These are phyloP conservation scores for Laterallus jamaicensis DNA, from an alignment of 2,113 vertebrate genomes.

Conservation along the genomic window DNA sequence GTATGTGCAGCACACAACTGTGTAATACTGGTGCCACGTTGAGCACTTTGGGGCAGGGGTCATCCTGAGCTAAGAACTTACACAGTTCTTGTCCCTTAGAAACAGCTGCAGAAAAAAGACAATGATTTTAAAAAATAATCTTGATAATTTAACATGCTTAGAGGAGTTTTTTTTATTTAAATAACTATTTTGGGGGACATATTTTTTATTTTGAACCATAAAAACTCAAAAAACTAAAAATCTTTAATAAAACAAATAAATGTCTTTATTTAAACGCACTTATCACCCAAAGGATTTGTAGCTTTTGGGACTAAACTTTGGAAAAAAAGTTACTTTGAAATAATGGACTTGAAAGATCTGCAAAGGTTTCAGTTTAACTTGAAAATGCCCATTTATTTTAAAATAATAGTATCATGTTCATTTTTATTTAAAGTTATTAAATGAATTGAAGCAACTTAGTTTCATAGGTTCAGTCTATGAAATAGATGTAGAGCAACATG, in stretches of 20 bases:
- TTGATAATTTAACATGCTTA: neutral
- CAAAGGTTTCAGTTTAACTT: neutral
- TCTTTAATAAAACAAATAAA: neutral
- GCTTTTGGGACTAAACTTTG: neutral
- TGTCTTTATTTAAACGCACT: neutral
- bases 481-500: neutral
- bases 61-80: neutral
- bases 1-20: neutral
- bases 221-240: neutral
- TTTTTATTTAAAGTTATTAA: neutral
- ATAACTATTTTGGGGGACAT: neutral
- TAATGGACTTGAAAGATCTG: neutral
- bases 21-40: neutral
- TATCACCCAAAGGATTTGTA: neutral
- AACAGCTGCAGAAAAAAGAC: neutral
- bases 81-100: too few relatives aligned
- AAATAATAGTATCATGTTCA: neutral
- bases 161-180: neutral
- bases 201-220: neutral
- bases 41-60: neutral
- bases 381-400: neutral
- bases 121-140: neutral
- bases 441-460: neutral
- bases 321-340: neutral
- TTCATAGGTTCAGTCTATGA: neutral